Percentiles rank a stretch among this genome's conserved stretches.
phyloP scores from a whole-genome alignment of 1,140 invertebrate genomes.

The Chymomyza costata region DNA sequence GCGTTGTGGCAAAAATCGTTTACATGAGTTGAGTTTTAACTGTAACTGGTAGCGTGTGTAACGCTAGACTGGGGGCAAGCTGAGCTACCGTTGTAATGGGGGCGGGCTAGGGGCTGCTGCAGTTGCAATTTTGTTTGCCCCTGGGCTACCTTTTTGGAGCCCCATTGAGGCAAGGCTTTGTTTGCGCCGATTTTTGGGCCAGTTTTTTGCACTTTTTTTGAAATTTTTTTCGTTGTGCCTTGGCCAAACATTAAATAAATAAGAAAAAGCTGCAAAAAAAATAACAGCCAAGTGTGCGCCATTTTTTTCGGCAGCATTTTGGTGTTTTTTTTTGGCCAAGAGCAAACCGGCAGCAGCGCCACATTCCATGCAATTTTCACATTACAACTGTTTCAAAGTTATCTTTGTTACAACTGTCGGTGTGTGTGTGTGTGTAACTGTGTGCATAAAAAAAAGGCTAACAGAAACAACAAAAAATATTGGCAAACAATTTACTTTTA shows the following conservation, averaged over 20 bases:
- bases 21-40: slow-evolving; percentile 73
- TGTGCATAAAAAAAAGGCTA: slow-evolving; percentile 27
- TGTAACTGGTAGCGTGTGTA: slow-evolving; percentile 42
- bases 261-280: slow-evolving; percentile 52
- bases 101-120: slow-evolving; percentile 27
- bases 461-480: slow-evolving; percentile 59
- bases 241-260: slow-evolving; percentile 68
- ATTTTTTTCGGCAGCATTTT: slow-evolving; percentile 36
- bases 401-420: slow-evolving; percentile 69
- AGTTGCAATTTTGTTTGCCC: slow-evolving; percentile 65
- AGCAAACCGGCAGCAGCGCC: not conserved
- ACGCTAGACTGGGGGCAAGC: not conserved
- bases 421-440: slow-evolving; percentile 3
- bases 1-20: slow-evolving; percentile 52
- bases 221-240: slow-evolving; percentile 48
- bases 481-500: slow-evolving; percentile 73
- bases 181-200: slow-evolving; percentile 49
- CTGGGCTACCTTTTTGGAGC: slow-evolving; percentile 64
- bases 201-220: slow-evolving; percentile 18
- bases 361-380: slow-evolving; percentile 72
- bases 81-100: not conserved
- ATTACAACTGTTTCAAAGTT: slow-evolving; percentile 74
- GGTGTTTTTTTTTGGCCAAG: slow-evolving; percentile 13
- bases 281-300: slow-evolving; percentile 26
- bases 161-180: slow-evolving; percentile 18